These are phyloP conservation scores for Dasypolia templi DNA, from an alignment of 2,888 invertebrate genomes.

Conservation along the genomic window DNA sequence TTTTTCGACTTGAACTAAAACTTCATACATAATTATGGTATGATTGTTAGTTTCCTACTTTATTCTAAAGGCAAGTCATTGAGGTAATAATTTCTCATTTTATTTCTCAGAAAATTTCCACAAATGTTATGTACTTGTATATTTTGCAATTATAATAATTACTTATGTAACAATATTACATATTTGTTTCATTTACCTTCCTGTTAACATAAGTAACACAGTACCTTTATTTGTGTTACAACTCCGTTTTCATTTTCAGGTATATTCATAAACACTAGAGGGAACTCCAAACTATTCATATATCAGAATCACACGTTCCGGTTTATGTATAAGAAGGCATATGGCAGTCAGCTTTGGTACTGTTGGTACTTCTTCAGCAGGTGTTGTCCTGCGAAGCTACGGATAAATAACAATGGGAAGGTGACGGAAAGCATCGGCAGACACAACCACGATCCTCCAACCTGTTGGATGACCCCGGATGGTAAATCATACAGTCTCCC, in stretches of 20 bases:
- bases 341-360: conserved; percentile 89
- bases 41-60: background rate
- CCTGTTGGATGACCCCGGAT: conserved; percentile 89
- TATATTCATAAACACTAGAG: conserved; percentile 88
- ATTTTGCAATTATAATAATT: conserved; percentile 53
- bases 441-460: conserved; percentile 88
- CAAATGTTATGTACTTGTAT: conserved; percentile 24
- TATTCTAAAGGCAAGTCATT: background rate
- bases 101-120: conserved; percentile 28
- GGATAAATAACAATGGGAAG: conserved; percentile 86
- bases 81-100: conserved; percentile 15
- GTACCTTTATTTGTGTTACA: conserved; percentile 57
- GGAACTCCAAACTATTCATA: conserved; percentile 88
- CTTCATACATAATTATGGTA: background rate
- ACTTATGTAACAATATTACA: conserved; percentile 12
- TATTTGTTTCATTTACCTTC: conserved; percentile 74
- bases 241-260: conserved; percentile 79
- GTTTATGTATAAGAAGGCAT: conserved; percentile 89
- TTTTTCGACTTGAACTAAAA: background rate
- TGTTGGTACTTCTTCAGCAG: conserved; percentile 89
- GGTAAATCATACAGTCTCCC: conserved; percentile 87
- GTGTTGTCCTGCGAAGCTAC: conserved; percentile 86
- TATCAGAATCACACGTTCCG: conserved; percentile 89
- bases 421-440: conserved; percentile 87
- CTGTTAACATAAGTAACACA: conserved; percentile 43